Evolutionary conservation across 1,140 invertebrate genomes (phyloP).

Genomic region (Archivesica marissinica): DNA sequence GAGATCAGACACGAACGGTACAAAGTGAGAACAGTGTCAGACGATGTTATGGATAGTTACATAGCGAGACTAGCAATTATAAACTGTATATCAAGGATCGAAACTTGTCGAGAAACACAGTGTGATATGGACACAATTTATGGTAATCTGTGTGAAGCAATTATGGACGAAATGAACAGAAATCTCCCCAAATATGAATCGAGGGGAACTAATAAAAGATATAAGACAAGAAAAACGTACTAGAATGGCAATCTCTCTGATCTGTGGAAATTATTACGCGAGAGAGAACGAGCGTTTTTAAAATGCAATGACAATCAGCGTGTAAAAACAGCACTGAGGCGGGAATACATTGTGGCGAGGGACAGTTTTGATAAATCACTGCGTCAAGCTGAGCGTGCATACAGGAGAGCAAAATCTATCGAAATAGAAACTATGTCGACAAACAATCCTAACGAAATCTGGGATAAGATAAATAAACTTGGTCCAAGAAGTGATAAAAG

Average conservation of each 20-base stretch:
- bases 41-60: not conserved
- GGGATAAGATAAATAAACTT: slow-evolving; percentile 8
- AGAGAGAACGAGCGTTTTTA: not conserved
- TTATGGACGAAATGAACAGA: not conserved
- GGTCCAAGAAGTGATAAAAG: not conserved
- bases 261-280: not conserved
- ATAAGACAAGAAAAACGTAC: not conserved
- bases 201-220: not conserved
- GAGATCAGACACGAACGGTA: not conserved
- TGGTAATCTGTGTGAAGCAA: not conserved
- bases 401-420: not conserved
- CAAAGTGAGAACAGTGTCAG: not conserved
- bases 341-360: slow-evolving; percentile 12
- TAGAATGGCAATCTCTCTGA: not conserved
- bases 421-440: not conserved
- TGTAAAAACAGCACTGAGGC: not conserved
- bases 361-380: too few species aligned
- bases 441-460: slow-evolving; percentile 6
- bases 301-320: not conserved
- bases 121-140: not conserved
- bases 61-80: not conserved
- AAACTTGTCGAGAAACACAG: not conserved
- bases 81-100: not conserved
- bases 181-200: not conserved
- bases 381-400: not conserved